Percentiles rank a stretch among this genome's conserved stretches.
Conservation (phyloP, 2,113 vertebrate genomes). For the Cricetomys ansorgei region DNA sequence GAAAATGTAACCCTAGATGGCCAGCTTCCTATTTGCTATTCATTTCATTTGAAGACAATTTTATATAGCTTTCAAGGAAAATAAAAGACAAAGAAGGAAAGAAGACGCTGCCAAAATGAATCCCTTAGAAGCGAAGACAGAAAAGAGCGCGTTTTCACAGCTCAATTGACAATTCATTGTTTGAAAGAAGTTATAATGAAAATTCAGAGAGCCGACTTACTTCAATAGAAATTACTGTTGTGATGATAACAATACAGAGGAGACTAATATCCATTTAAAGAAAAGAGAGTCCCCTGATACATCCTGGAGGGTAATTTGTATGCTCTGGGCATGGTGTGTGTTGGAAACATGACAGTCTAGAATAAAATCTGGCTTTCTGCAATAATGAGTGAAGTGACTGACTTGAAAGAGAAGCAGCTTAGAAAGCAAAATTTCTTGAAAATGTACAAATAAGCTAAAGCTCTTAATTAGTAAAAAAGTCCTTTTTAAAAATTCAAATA, state of each 20-base stretch:
- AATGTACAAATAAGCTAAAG: slow-evolving; percentile 47
- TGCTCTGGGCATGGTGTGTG: slow-evolving; percentile 62
- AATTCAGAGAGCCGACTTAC: slow-evolving; percentile 60
- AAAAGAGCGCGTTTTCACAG: slow-evolving; percentile 61
- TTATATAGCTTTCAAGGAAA: slow-evolving; percentile 67
- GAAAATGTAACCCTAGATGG: neutral
- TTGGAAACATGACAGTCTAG: slow-evolving; percentile 74
- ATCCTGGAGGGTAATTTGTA: slow-evolving; percentile 71
- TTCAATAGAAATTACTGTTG: slow-evolving; percentile 73
- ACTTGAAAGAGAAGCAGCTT: slow-evolving; percentile 42
- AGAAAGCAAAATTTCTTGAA: slow-evolving; percentile 44
- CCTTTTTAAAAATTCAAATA: slow-evolving; percentile 43
- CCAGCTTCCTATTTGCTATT: slow-evolving; percentile 66
- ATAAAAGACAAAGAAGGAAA: slow-evolving; percentile 44
- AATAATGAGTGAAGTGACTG: slow-evolving; percentile 60
- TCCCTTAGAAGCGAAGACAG: slow-evolving; percentile 57
- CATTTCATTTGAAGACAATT: slow-evolving; percentile 69
- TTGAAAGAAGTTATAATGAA: slow-evolving; percentile 69
- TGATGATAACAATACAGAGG: slow-evolving; percentile 71
- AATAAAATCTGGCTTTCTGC: slow-evolving; percentile 63
- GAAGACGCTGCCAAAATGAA: slow-evolving; percentile 56
- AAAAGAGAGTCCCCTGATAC: slow-evolving; percentile 68
- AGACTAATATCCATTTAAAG: slow-evolving; percentile 74
- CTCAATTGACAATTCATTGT: slow-evolving; percentile 69
- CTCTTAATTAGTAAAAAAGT: slow-evolving; percentile 5